These are phyloP conservation scores for Ceriagrion tenellum DNA, from an alignment of 2,888 invertebrate genomes.

Conservation along the genomic window DNA sequence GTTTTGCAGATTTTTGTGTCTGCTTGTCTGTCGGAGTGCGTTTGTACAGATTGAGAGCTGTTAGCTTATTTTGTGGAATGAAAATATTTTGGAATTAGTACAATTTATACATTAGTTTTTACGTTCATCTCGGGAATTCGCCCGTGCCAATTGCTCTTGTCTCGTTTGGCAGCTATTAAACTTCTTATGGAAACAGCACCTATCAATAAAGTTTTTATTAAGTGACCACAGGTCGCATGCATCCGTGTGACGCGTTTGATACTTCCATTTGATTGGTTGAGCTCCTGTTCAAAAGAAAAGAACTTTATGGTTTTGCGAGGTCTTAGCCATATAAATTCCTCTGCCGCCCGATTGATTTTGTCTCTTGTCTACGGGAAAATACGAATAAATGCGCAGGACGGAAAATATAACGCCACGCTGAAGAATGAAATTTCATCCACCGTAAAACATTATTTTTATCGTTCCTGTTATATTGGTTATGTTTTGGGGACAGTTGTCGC, in stretches of 20 bases:
- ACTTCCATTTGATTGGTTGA: slow-evolving; percentile 36
- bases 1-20: not conserved
- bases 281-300: not conserved
- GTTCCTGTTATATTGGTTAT: not conserved
- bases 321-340: not conserved
- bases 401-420: not conserved
- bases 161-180: slow-evolving; percentile 61
- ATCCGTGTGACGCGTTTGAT: not conserved
- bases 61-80: not conserved
- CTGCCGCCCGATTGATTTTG: not conserved
- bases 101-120: no score
- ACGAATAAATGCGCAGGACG: slow-evolving; percentile 6
- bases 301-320: not conserved
- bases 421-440: not conserved
- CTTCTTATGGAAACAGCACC: slow-evolving; percentile 56
- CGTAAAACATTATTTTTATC: not conserved
- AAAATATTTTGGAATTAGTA: not conserved
- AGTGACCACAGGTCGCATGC: slow-evolving; percentile 16
- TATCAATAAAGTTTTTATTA: slow-evolving; percentile 43
- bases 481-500: not conserved
- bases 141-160: not conserved
- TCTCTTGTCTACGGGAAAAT: not conserved
- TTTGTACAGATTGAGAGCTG: not conserved
- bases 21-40: not conserved
- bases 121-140: no score